Conservation (phyloP, 2,113 vertebrate species). For the Salminus brasiliensis region DNA sequence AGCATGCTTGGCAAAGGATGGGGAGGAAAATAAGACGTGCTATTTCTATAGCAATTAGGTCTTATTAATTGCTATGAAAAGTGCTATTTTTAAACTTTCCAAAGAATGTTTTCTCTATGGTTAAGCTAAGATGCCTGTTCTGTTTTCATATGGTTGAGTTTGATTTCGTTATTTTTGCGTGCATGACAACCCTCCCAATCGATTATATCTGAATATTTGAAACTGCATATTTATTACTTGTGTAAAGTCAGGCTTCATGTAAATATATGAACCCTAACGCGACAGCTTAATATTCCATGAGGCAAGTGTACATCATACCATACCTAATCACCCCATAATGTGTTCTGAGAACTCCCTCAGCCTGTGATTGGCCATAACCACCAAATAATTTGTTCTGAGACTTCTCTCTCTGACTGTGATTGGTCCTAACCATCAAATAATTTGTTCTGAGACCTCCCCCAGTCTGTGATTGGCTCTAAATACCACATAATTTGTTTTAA, state of each 20-base stretch:
- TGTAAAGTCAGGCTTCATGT: neutral
- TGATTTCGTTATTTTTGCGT: neutral
- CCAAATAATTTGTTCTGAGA: neutral
- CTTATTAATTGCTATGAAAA: constrained; percentile 4
- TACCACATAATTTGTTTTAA: too few species aligned
- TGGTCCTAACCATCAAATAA: too few species aligned
- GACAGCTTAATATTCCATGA: constrained; percentile 5
- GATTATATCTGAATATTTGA: constrained; percentile 30
- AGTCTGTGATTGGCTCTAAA: too few species aligned
- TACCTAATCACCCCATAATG: too few species aligned
- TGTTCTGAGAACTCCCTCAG: too few species aligned
- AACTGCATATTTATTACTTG: constrained; percentile 19
- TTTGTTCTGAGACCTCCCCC: too few species aligned
- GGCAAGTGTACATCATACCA: neutral
- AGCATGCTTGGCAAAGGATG: constrained; percentile 32
- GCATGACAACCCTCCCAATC: constrained; percentile 6
- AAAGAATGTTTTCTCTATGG: constrained; percentile 15
- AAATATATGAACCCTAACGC: constrained; percentile 12
- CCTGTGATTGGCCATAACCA: too few species aligned
- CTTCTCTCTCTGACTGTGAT: neutral
- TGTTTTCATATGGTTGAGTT: neutral
- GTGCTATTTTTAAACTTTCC: constrained; percentile 21
- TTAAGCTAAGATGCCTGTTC: neutral
- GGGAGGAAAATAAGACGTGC: neutral
- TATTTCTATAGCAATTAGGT: too few species aligned